Evolutionary conservation across 2,888 invertebrate species (phyloP), one percentile per base, ranked within the genome.

Genomic region (Danaus chrysippus): DNA sequence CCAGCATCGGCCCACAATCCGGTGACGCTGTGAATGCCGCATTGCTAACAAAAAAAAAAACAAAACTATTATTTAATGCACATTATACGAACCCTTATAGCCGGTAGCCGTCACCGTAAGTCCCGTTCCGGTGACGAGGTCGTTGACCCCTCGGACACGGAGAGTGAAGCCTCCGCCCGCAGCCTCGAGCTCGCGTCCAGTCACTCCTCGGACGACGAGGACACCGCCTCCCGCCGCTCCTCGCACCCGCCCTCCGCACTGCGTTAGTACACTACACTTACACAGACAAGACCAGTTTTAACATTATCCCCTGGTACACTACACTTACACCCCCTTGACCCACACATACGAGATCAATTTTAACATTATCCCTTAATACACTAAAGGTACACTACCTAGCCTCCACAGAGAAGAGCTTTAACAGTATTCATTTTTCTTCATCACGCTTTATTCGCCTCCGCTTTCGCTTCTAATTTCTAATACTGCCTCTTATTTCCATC

Each of bases 151-250:
- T 82, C 71, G 42, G 96, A 96, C 78, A 95, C 95, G 0, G 97
- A 97, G 74, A 96, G 96, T 0, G 97, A 97, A 57, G 93, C 91
- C 58, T 95, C 95, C 3, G 96, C 96, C 2, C 92, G 96, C 46
- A 96, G 96, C 74, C 91, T 98, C 65, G 98, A 98, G 75, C 92
- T 98, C 57, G 98, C 98, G 12, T 98, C 98, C 56, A 98, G 98
- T 79, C 98, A 98, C 88, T 97, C 97, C 10, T 98, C 97, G 56
- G 98, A 98, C 76, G 98, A 98, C 70, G 95, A 95, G 68, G 95
- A 95, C 75, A 93, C 94, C 15, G 81, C 73, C 73, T 78, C 75
- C 13, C 70, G 78, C 34, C 74, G 86, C 41, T 82, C 85, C 52
- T 76, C 73, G 12, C 83, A 81, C 34, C 81, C 83, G 10, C 83